Evolutionary conservation across 2,797 vertebrate genomes (phyloP), one percentile per base, ranked within the genome.

Genomic region (Myiotriccus ornatus): DNA sequence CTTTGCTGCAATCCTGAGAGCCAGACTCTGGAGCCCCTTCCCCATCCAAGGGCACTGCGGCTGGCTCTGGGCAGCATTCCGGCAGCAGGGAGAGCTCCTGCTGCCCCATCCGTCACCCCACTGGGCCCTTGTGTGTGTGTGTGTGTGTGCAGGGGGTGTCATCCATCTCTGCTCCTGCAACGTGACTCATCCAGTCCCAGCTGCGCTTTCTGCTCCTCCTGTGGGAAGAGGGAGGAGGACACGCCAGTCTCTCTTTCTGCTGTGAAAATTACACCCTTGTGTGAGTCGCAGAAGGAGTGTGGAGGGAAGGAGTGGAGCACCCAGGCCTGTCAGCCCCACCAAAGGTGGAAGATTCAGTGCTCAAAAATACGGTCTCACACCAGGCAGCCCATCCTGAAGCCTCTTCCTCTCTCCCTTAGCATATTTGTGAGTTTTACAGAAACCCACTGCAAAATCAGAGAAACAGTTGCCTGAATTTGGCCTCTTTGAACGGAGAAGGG

Each of bases 121-220:
- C 2, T 0, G 10, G 76, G 63, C 41, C 41, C 2, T 4, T 23
- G 52, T 35, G 57, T 30, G 39, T 44, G 28, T 44, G 28, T 14
- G 32, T 34, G 63, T 22, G 47, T 49, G 68, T 15, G 44, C 18
- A 24, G 34, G 22, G 70, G 44, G 28, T 65, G 73, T 41, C 87
- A 82, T 74, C 44, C 76, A 30, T 59, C 84, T 59, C 63, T 1
- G 57, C 90, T 93, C 71, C 84, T 64, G 68, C 88, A 35, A 18
- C 1, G 11, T 96, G 96, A 96, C 76, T 97, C 96, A 96, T n/a
- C 55, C 76, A 34, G 79, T 37, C 88, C 91, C 96, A 94, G 94
- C 94, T 95, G 95, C 12, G 9, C 73, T 96, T 79, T 53, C 78
- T 49, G 65, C 60, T 82, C 47, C 47, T 86, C 69, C 55, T 41